phyloP scores from a whole-genome alignment of 2,797 vertebrate species.

The Peromyscus melanophrys region DNA sequence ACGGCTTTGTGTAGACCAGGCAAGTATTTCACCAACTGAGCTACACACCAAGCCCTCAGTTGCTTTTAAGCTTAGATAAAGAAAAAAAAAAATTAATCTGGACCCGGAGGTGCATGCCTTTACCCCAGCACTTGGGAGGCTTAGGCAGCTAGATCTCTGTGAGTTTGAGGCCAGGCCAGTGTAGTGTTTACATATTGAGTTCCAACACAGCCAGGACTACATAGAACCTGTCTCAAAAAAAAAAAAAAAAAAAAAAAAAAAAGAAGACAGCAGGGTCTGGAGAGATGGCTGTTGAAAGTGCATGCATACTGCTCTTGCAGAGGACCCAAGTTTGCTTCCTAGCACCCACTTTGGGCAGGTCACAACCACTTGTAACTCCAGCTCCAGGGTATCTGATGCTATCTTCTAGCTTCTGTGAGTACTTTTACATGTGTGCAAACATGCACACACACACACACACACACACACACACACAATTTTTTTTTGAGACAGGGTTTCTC shows the following conservation, averaged over 20 bases:
- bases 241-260: neutral
- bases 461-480: neutral
- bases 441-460: too few species aligned
- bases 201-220: neutral
- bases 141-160: neutral
- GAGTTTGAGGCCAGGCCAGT: neutral
- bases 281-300: neutral
- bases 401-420: neutral
- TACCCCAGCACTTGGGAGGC: neutral
- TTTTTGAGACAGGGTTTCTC: too few species aligned
- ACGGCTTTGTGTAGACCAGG: neutral
- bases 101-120: neutral
- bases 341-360: neutral
- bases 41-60: neutral
- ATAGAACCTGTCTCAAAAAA: neutral
- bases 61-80: conserved; percentile 43
- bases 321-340: neutral
- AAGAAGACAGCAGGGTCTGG: neutral
- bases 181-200: neutral
- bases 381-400: neutral
- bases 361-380: neutral
- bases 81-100: neutral
- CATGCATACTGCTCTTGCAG: neutral
- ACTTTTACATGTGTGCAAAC: neutral
- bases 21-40: neutral